A percentile compares a stretch with the other conserved stretches of the same genome.
phyloP scores from a whole-genome alignment of 2,797 vertebrate genomes.

The Serranus cabrilla region DNA sequence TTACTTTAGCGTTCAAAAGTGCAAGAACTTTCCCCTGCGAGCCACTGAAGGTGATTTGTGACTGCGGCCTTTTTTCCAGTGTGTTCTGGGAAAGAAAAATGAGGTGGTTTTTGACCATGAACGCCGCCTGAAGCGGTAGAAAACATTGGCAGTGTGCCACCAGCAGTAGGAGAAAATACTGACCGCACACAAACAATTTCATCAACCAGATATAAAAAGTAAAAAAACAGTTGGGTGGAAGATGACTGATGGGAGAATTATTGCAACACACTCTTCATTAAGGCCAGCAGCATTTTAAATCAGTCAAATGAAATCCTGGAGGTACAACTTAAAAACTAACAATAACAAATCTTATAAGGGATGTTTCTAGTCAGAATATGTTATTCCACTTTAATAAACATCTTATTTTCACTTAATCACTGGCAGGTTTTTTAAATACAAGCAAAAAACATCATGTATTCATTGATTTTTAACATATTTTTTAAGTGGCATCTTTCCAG shows the following conservation, averaged over 20 bases:
- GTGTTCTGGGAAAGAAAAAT: constrained; percentile 53
- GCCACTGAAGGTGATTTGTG: constrained; percentile 61
- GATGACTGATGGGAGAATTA: constrained; percentile 21
- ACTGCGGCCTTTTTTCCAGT: constrained; percentile 31
- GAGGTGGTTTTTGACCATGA: constrained; percentile 40
- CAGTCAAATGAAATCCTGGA: neutral
- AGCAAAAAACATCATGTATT: too few species aligned
- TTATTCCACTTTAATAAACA: too few species aligned
- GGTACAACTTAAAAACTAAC: neutral
- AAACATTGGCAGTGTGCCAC: constrained; percentile 44
- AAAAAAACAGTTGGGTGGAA: constrained; percentile 19
- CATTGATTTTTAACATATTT: too few species aligned
- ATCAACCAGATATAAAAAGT: constrained; percentile 9
- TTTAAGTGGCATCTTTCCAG: too few species aligned
- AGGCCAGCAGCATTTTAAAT: constrained; percentile 14
- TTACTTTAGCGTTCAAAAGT: constrained; percentile 55
- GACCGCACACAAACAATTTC: constrained; percentile 38
- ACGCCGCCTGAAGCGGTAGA: constrained; percentile 27
- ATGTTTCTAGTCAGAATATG: too few species aligned
- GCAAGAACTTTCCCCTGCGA: constrained; percentile 38
- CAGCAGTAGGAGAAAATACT: constrained; percentile 35
- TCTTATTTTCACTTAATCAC: too few species aligned
- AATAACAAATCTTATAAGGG: too few species aligned
- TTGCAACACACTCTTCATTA: constrained; percentile 5
- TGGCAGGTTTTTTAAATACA: too few species aligned